Evolutionary conservation across 35 echinoderm and acorn worm genomes (phyloP).

Genomic region (Nesometra sesokonis): DNA sequence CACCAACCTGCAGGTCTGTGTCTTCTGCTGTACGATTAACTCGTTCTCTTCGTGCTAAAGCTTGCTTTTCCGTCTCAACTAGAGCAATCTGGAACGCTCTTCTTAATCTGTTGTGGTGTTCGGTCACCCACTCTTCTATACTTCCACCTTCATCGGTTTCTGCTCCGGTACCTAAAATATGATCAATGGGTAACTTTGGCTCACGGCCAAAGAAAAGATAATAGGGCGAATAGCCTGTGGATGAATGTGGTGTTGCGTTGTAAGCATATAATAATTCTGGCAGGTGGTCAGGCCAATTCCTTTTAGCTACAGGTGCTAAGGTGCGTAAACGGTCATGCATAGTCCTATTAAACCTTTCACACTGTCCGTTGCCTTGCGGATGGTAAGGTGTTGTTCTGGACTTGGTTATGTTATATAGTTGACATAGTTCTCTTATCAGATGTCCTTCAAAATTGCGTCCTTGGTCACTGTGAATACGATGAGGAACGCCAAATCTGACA

Average conservation of each 20-base stretch:
- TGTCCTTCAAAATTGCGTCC: background rate
- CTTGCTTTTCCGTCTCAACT: background rate
- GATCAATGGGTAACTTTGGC: constrained; percentile 1
- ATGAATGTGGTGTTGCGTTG: constrained; percentile 46
- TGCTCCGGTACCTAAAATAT: background rate
- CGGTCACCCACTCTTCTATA: background rate
- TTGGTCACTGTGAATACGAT: background rate
- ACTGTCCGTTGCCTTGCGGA: constrained; percentile 7
- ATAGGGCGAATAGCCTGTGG: constrained; percentile 29
- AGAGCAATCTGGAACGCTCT: background rate
- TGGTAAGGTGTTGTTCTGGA: constrained; percentile 13
- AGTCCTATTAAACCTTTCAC: constrained; percentile 28
- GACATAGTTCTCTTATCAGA: constrained; percentile 21
- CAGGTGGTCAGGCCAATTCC: constrained; percentile 27
- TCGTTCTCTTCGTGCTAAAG: background rate
- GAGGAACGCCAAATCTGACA: constrained; percentile 29
- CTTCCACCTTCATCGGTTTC: background rate
- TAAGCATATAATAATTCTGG: constrained; percentile 49
- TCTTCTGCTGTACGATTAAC: background rate
- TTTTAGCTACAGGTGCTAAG: constrained; percentile 11
- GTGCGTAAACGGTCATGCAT: constrained; percentile 48
- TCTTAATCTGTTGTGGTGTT: background rate
- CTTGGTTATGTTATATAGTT: constrained; percentile 33
- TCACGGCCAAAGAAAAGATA: constrained; percentile 8
- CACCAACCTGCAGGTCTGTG: background rate